Evolutionary conservation across 2,888 invertebrate species (phyloP).

Genomic region (Nemoura dubitans): DNA sequence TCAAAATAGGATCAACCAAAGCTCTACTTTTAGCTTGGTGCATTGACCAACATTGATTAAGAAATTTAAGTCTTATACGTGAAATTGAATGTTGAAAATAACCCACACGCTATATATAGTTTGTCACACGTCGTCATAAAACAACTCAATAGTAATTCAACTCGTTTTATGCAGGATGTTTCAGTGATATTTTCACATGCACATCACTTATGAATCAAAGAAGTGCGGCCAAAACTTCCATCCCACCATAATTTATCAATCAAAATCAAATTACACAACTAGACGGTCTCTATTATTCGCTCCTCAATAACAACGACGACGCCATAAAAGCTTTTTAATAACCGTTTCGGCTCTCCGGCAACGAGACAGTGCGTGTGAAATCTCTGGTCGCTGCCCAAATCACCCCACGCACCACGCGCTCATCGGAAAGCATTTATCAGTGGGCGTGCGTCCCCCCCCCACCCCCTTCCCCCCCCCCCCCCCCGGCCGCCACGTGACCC

Average conservation of each 20-base stretch:
- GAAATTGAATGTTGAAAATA: too few species aligned
- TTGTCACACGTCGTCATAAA: too few species aligned
- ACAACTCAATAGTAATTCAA: too few species aligned
- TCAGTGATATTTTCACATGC: too few species aligned
- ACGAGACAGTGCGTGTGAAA: not conserved
- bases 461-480: not conserved
- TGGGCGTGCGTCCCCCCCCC: conserved; percentile 2
- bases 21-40: too few species aligned
- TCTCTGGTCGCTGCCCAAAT: not conserved
- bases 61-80: too few species aligned
- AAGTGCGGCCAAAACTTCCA: not conserved
- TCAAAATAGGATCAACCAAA: too few species aligned
- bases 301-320: not conserved
- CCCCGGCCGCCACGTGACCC: conserved; percentile 23
- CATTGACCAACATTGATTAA: too few species aligned
- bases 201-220: too few species aligned
- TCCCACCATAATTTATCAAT: not conserved
- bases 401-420: not conserved
- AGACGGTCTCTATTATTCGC: not conserved
- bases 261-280: not conserved
- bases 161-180: too few species aligned
- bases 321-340: not conserved
- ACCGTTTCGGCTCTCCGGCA: not conserved
- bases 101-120: too few species aligned
- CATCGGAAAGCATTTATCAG: conserved; percentile 37